Evolutionary conservation across 2,113 vertebrate species (phyloP), one percentile per base, ranked within the genome.

Genomic region (Egretta garzetta): DNA sequence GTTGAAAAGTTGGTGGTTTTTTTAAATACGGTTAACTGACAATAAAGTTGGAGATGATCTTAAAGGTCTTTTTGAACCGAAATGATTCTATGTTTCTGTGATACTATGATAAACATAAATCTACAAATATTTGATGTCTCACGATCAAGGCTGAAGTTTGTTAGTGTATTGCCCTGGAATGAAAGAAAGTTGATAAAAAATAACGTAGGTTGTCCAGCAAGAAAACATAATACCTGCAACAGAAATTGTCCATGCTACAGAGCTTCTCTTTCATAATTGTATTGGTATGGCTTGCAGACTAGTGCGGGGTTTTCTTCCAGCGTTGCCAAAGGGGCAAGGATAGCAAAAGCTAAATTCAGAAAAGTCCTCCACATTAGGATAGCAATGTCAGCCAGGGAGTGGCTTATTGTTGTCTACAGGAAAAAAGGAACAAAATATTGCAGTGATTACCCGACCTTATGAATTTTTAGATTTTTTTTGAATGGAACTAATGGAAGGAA

Each of bases 1-100:
- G 17, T 7, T n/a, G 53, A 77, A 66, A 72, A 35, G 10, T 39
- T 47, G 8, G 1, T 1, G 0, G 1, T 47, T 35, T 52, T 59
- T 56, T 49, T 2, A 24, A 72, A 41, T 49, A 66, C 7, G 2
- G 12, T 47, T 83, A 73, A 43, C n/a, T 49, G 23, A 35, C 47
- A 56, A 63, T 9, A 33, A 81, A 50, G n/a, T 17, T 59, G 9
- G 16, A 55, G 17, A 55, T 43, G 41, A 43, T 15, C 41, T 43
- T 43, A 43, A 43, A 43, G 41, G 14, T 43, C 41, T 43, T 43
- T 43, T 43, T 15, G 41, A 43, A 43, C 41, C 13, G 6, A 43
- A 43, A 43, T 43, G 14, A 43, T 43, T 43, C 41, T 43, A 41
- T 41, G 41, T 43, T 43, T 43, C 41, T 43, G 14, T 41, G 41